Conservation (phyloP, 2,797 vertebrate species). For the Clarias pachynema region DNA sequence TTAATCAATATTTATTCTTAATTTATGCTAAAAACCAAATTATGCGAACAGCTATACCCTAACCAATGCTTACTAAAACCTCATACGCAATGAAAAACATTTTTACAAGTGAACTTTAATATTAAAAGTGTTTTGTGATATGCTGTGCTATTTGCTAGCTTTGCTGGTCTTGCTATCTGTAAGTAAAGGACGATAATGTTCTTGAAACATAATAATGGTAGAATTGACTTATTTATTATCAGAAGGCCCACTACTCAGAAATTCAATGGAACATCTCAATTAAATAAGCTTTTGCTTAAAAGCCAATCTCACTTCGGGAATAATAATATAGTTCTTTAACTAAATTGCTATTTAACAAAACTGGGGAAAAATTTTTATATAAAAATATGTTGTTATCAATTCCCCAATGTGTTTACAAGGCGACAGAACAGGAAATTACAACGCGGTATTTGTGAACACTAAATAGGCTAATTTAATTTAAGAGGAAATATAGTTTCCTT, state of each 20-base stretch:
- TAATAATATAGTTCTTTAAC: too few relatives aligned
- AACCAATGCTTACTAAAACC: background rate
- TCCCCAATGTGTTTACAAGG: too few relatives aligned
- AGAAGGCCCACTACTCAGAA: too few relatives aligned
- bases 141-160: background rate
- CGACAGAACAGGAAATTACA: background rate
- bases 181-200: background rate
- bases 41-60: background rate
- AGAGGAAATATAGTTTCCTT: background rate
- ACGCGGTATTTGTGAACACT: background rate
- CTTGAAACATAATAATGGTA: background rate
- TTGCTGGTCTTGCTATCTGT: background rate
- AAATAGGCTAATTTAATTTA: background rate
- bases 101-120: too few relatives aligned
- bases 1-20: background rate
- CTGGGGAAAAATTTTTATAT: too few relatives aligned
- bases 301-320: too few relatives aligned
- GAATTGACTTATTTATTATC: background rate
- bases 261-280: too few relatives aligned
- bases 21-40: background rate
- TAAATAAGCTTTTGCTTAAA: too few relatives aligned
- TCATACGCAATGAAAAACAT: background rate
- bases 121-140: background rate
- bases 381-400: too few relatives aligned
- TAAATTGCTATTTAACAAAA: too few relatives aligned